phyloP scores from a whole-genome alignment of 2,113 vertebrate species.

The Pyxicephalus adspersus region DNA sequence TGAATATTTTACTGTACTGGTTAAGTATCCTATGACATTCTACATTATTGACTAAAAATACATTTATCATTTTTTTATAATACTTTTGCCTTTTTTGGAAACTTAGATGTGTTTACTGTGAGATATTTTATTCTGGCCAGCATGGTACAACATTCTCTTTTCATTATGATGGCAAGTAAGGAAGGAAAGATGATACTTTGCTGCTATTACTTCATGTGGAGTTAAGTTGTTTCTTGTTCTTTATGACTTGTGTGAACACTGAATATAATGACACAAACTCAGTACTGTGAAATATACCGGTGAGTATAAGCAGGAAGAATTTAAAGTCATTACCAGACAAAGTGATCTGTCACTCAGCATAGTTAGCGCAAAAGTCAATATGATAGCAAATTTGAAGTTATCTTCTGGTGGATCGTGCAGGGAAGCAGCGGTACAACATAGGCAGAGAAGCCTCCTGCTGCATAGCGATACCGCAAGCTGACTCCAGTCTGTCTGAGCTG shows the following conservation, averaged over 20 bases:
- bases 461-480: neutral
- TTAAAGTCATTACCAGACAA: neutral
- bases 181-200: too few relatives aligned
- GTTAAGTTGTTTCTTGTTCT: neutral
- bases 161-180: too few relatives aligned
- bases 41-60: too few relatives aligned
- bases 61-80: too few relatives aligned
- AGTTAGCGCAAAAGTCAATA: neutral
- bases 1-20: too few relatives aligned
- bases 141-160: too few relatives aligned
- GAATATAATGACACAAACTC: neutral
- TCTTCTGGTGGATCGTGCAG: neutral
- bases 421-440: neutral
- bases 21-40: too few relatives aligned
- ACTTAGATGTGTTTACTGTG: too few relatives aligned
- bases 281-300: neutral
- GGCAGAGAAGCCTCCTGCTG: neutral
- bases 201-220: too few relatives aligned
- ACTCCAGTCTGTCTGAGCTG: constrained; percentile 8
- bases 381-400: constrained; percentile 6
- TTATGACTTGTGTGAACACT: neutral
- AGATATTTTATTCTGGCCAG: too few relatives aligned
- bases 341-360: neutral
- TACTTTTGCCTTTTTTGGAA: too few relatives aligned
- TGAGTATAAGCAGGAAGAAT: neutral